Evolutionary conservation across 2,113 vertebrate species (phyloP).

Genomic region (Clinocottus analis): DNA sequence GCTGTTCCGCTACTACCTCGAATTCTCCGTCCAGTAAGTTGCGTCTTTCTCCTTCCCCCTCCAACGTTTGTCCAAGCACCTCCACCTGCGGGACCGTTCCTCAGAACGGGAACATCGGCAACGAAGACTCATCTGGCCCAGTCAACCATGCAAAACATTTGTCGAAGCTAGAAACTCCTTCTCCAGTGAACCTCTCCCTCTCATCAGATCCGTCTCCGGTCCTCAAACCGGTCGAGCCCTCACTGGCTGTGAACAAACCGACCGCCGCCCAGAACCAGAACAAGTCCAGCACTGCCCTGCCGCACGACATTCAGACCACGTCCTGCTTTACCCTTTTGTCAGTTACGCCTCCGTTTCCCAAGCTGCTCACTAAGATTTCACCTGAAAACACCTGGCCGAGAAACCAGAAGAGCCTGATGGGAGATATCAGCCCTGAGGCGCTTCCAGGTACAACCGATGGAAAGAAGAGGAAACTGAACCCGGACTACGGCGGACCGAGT

Average conservation of each 20-base stretch:
- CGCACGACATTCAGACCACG: not conserved
- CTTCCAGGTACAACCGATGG: too few relatives aligned
- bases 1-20: too few relatives aligned
- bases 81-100: not conserved
- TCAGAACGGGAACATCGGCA: too few relatives aligned
- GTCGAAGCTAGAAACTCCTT: too few relatives aligned
- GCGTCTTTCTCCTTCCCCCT: too few relatives aligned
- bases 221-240: not conserved
- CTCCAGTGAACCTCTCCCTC: too few relatives aligned
- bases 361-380: not conserved
- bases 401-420: not conserved
- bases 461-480: too few relatives aligned
- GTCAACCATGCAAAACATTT: not conserved
- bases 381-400: not conserved
- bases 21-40: too few relatives aligned
- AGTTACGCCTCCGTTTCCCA: not conserved
- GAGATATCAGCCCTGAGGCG: not conserved
- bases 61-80: too few relatives aligned
- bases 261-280: not conserved
- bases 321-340: not conserved
- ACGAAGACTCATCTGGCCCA: not conserved
- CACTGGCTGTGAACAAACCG: not conserved
- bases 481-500: not conserved
- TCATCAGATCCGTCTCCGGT: not conserved
- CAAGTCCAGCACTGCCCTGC: fast-evolving